Conservation (phyloP, 2,888 invertebrate species). For the Osmoderma eremita region DNA sequence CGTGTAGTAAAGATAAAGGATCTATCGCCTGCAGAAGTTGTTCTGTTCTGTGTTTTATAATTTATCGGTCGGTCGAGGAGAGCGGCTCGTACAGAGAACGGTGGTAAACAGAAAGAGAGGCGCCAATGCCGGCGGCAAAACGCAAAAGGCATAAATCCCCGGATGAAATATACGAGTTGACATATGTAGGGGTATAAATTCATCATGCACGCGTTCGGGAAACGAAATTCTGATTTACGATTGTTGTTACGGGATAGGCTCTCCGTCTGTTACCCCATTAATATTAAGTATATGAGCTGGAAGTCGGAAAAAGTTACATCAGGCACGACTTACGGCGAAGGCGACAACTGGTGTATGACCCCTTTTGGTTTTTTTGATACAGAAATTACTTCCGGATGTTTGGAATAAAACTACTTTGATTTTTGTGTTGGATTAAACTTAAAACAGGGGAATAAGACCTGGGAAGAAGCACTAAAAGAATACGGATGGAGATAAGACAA, state of each 20-base stretch:
- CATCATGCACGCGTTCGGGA: slow-evolving; percentile 45
- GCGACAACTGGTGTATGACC: too few relatives aligned
- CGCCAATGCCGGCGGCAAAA: slow-evolving; percentile 13
- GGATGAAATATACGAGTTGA: slow-evolving; percentile 47
- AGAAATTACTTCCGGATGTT: too few relatives aligned
- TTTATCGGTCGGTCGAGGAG: slow-evolving; percentile 6
- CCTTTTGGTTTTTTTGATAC: too few relatives aligned
- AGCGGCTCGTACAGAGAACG: neutral
- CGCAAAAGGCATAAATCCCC: slow-evolving; percentile 43
- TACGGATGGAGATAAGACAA: too few relatives aligned
- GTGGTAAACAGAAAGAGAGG: neutral
- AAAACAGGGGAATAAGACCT: too few relatives aligned
- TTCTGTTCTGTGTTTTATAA: slow-evolving; percentile 16
- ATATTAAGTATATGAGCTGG: slow-evolving; percentile 23
- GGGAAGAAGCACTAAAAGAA: too few relatives aligned
- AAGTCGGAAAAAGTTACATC: too few relatives aligned
- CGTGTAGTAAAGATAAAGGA: slow-evolving; percentile 15
- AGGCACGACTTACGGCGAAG: too few relatives aligned
- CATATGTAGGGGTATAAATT: slow-evolving; percentile 49
- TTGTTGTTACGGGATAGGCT: slow-evolving; percentile 36
- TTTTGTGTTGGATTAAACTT: too few relatives aligned
- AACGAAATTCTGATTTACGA: slow-evolving; percentile 49
- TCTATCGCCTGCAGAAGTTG: slow-evolving; percentile 21
- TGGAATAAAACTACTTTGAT: too few relatives aligned
- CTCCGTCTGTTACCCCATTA: slow-evolving; percentile 12